Percentiles rank a stretch among this genome's conserved stretches.
Conservation (phyloP, 2,797 vertebrate species). For the Notolepis coatsorum region DNA sequence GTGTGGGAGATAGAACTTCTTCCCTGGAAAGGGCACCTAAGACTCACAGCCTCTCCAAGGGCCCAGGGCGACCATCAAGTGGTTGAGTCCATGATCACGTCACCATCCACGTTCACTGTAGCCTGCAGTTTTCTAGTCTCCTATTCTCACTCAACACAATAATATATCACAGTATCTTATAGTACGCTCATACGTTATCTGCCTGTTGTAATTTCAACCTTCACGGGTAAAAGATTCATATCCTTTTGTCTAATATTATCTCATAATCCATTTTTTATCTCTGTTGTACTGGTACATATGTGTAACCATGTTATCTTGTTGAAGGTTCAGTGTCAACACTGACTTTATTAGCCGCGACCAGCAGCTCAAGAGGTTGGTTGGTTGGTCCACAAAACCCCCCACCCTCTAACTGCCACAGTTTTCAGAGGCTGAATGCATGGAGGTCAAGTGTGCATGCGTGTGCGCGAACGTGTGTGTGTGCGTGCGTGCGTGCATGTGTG, state of each 20-base stretch:
- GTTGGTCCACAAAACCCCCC: too few relatives aligned
- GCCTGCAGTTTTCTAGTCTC: constrained; percentile 26
- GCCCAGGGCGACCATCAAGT: not conserved
- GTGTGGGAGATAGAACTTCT: constrained; percentile 12
- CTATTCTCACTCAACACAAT: constrained; percentile 6
- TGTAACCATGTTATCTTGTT: constrained; percentile 62
- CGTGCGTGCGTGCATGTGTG: too few relatives aligned
- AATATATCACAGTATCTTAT: constrained; percentile 48
- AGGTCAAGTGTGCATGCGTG: too few relatives aligned
- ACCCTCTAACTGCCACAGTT: too few relatives aligned
- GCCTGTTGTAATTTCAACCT: constrained; percentile 60
- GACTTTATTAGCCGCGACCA: too few relatives aligned
- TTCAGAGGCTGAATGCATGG: too few relatives aligned
- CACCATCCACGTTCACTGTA: too few relatives aligned
- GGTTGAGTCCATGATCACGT: too few relatives aligned
- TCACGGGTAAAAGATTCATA: constrained; percentile 50
- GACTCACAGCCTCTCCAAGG: constrained; percentile 5
- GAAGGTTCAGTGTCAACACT: constrained; percentile 48
- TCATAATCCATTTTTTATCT: constrained; percentile 52
- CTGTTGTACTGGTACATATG: constrained; percentile 48
- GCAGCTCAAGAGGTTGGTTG: too few relatives aligned
- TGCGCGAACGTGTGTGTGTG: too few relatives aligned
- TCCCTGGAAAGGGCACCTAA: constrained; percentile 21
- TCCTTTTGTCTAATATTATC: constrained; percentile 41
- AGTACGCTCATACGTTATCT: constrained; percentile 33